A percentile compares a stretch with the other conserved stretches of the same genome.
Evolutionary conservation across 2,113 vertebrate species (phyloP).

Genomic region (Mus musculus): GRCm39 chr1:54695501-54696000

Average conservation of each 20-base stretch:
- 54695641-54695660: not conserved
- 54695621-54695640: not conserved
- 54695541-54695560: not conserved
- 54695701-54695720: not conserved
- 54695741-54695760: not conserved
- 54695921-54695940: not conserved
- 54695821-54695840: constrained; percentile 5
- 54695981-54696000: not conserved
- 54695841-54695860: not conserved
- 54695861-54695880: not conserved
- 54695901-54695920: not conserved
- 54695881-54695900: not conserved
- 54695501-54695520: not conserved
- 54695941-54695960: not conserved
- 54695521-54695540: not conserved
- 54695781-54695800: not conserved
- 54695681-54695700: not conserved
- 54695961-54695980: not conserved
- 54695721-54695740: not conserved
- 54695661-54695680: not conserved
- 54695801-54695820: not conserved
- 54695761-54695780: not conserved
- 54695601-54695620: not conserved
- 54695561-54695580: not conserved
- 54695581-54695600: not conserved